Conservation (phyloP, 1,140 invertebrate genomes). For the Drosophila kikkawai region DNA sequence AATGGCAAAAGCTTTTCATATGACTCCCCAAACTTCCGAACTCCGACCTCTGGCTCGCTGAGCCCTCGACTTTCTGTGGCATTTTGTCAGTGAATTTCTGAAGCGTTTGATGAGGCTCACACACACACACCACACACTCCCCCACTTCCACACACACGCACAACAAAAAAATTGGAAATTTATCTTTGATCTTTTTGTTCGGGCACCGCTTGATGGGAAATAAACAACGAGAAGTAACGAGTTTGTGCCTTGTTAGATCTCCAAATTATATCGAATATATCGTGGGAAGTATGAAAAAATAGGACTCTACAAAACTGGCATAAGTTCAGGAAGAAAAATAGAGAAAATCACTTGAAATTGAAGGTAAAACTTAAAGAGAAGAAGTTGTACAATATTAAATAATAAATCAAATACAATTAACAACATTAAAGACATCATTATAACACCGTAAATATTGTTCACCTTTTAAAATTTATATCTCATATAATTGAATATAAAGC, state of each 20-base stretch:
- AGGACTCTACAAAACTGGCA: neutral
- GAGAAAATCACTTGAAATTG: slow-evolving; percentile 18
- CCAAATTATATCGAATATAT: slow-evolving; percentile 31
- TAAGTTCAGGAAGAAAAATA: neutral
- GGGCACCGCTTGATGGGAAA: slow-evolving; percentile 57
- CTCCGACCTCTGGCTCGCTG: neutral
- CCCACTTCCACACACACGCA: slow-evolving; percentile 10
- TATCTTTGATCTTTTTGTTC: slow-evolving; percentile 81
- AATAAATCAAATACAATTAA: neutral
- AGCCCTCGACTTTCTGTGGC: slow-evolving; percentile 19
- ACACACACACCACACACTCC: neutral
- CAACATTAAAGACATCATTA: neutral
- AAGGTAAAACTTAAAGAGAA: neutral
- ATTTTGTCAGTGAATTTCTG: slow-evolving; percentile 69
- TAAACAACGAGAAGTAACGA: slow-evolving; percentile 58
- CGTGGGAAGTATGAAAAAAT: neutral
- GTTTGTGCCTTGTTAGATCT: slow-evolving; percentile 37
- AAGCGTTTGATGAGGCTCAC: slow-evolving; percentile 72
- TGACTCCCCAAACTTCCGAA: slow-evolving; percentile 21
- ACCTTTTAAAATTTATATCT: slow-evolving; percentile 39
- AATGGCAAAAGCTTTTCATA: slow-evolving; percentile 79
- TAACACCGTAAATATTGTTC: neutral
- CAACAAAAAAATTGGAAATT: slow-evolving; percentile 71
- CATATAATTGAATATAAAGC: slow-evolving; percentile 68
- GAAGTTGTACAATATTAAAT: no score